Conservation (phyloP, 2,113 vertebrate species). For the Sinocyclocheilus grahami region DNA sequence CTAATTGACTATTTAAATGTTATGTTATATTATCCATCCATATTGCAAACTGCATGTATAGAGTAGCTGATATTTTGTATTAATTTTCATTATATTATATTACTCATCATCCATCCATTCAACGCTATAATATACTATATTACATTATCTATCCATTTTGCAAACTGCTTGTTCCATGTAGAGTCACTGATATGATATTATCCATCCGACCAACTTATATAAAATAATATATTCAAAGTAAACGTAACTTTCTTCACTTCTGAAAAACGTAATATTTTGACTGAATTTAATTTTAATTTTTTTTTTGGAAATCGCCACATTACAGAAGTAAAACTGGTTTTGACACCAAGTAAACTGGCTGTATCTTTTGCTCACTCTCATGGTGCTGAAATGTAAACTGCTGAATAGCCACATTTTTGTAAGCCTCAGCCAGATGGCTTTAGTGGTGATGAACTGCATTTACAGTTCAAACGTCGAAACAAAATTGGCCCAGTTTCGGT, state of each 20-base stretch:
- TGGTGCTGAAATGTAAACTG: not conserved
- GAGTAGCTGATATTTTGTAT: not conserved
- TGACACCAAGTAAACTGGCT: not conserved
- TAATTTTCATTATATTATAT: not conserved
- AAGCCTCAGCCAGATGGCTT: not conserved
- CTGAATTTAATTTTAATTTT: not conserved
- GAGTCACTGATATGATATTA: not conserved
- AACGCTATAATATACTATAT: no score
- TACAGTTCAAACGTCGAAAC: slow-evolving; percentile 17
- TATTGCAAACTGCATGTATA: not conserved
- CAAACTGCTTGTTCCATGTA: not conserved
- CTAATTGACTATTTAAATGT: not conserved
- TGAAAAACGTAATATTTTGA: not conserved
- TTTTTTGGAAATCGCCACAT: not conserved
- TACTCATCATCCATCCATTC: not conserved
- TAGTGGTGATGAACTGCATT: not conserved
- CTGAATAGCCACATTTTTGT: not conserved
- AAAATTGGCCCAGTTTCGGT: slow-evolving; percentile 39
- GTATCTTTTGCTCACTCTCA: not conserved
- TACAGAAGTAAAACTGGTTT: not conserved
- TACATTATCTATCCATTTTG: not conserved
- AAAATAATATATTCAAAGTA: not conserved
- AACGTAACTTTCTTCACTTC: not conserved
- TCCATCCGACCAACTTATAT: not conserved
- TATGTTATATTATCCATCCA: not conserved